Evolutionary conservation across 2,797 vertebrate species (phyloP), one percentile per base, ranked within the genome.

Genomic region (Aeoliscus strigatus): DNA sequence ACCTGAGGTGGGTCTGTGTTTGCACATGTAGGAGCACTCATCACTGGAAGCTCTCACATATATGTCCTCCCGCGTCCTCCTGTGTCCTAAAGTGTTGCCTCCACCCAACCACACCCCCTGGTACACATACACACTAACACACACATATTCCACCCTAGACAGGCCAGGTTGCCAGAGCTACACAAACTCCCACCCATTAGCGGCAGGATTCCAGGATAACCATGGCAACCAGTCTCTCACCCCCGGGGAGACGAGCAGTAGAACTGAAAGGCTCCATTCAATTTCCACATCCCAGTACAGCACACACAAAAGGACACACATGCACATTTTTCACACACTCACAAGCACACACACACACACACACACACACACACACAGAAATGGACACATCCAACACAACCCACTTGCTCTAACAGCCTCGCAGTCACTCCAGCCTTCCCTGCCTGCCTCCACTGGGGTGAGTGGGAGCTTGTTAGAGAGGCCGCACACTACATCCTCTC

Each of bases 191-290:
- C 89, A 93, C 90, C 91, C 79, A 90, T 90, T 92, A 90, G 88
- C 89, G 88, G 90, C 90, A 89, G 89, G 91, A 93, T 88, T 92
- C 90, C 87, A 88, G 82, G 79, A 94, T 94, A 94, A 92, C 93
- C 94, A 96, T 96, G 93, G 93, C 91, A 98, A 96, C 94, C 83
- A 9, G 86, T 86, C 89, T 91, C 87, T 90, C 91, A 91, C 89
- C 86, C 88, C 89, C 80, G 67, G 91, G 90, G 91, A 92, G 89
- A 90, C 90, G 80, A 91, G 88, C 86, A 83, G 84, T 51, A 49
- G 72, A 89, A 90, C 73, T 91, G 91, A 89, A 92, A 92, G 82
- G 80, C 89, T 90, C 88, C 86, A 84, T 91, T 90, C 88, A 91
- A 90, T 88, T 91, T 90, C 86, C 87, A 89, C 87, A 87, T 91